These are phyloP conservation scores for Lepilemur ruficaudatus DNA, from an alignment of 2,797 vertebrate species.

Conservation along the genomic window DNA sequence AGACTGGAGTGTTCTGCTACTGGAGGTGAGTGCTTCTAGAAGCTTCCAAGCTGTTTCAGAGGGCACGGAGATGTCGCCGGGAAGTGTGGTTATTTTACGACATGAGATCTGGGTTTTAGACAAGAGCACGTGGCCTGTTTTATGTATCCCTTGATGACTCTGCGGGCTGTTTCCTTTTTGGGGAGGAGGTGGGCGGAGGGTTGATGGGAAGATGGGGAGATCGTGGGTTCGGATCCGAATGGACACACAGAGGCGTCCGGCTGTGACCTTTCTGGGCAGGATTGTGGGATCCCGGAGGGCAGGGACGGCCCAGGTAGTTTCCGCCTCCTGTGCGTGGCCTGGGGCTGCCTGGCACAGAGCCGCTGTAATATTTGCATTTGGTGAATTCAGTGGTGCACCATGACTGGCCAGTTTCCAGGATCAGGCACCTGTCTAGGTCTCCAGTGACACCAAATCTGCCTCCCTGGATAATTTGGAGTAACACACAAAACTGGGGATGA, in stretches of 20 bases:
- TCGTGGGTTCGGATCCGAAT: background rate
- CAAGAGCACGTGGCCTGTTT: background rate
- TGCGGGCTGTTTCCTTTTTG: background rate
- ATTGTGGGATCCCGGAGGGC: background rate
- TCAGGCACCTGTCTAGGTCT: background rate
- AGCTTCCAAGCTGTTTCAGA: background rate
- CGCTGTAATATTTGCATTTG: accelerated
- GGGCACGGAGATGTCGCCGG: background rate
- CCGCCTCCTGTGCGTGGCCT: background rate
- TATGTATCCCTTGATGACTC: background rate
- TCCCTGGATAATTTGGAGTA: background rate
- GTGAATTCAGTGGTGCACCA: background rate
- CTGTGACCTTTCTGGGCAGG: background rate
- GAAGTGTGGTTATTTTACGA: background rate
- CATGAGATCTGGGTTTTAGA: background rate
- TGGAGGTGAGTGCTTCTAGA: background rate
- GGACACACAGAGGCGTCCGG: background rate
- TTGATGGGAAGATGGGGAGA: background rate
- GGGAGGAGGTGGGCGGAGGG: background rate
- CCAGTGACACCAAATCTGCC: background rate
- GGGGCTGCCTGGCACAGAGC: background rate
- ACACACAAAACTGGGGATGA: background rate
- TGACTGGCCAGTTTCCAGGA: background rate
- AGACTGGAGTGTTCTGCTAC: background rate
- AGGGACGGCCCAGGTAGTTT: accelerated